Conservation (phyloP, 2,797 vertebrate genomes). For the Poeciliopsis presidionis region DNA sequence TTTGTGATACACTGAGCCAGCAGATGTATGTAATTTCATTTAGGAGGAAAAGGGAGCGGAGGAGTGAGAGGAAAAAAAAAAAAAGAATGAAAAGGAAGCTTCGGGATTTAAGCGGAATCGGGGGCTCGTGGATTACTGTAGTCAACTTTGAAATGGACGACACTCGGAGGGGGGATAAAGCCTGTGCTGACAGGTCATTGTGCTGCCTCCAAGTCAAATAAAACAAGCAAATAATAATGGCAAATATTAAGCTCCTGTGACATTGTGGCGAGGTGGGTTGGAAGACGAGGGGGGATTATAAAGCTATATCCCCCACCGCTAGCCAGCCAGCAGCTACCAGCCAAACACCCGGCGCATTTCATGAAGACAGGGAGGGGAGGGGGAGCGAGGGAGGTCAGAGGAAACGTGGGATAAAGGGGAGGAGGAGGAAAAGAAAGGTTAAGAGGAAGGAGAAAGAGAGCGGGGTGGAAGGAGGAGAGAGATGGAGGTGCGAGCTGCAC, state of each 20-base stretch:
- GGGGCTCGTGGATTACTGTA: conserved; percentile 85
- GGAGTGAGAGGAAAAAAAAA: conserved; percentile 3
- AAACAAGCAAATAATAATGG: conserved; percentile 87
- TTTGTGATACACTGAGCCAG: conserved; percentile 85
- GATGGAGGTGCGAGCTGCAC: conserved; percentile 52
- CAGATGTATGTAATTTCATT: conserved; percentile 90
- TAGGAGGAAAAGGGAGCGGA: conserved; percentile 51
- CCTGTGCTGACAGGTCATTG: conserved; percentile 82
- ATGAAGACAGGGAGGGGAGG: conserved; percentile 51
- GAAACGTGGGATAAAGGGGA: conserved; percentile 5
- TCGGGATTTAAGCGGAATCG: conserved; percentile 83
- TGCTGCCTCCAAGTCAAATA: conserved; percentile 83
- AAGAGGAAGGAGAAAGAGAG: conserved; percentile 1
- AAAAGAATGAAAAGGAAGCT: conserved; percentile 75
- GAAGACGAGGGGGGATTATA: conserved; percentile 81
- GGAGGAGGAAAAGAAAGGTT: conserved; percentile 14
- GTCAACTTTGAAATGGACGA: conserved; percentile 83
- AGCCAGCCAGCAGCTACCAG: conserved; percentile 66
- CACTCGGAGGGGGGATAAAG: conserved; percentile 81
- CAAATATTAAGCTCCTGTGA: conserved; percentile 87
- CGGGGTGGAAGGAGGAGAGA: background rate
- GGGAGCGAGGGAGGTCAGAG: conserved; percentile 20
- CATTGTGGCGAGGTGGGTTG: conserved; percentile 79
- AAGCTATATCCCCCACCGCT: conserved; percentile 75
- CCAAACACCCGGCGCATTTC: conserved; percentile 60